phyloP scores from a whole-genome alignment of 2,797 vertebrate genomes.

The Xiphorhynchus erythropygius region DNA sequence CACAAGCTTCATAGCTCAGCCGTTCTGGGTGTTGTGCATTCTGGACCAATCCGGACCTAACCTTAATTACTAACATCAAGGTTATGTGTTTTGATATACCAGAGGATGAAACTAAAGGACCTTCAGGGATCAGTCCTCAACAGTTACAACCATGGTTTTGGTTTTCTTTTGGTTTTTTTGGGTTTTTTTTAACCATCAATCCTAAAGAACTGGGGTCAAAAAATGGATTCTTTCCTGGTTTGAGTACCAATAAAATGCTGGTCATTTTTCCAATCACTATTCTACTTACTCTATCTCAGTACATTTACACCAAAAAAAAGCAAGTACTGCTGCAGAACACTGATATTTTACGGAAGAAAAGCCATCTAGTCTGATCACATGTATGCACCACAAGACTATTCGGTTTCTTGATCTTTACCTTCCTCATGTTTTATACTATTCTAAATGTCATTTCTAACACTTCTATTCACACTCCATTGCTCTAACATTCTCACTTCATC shows the following conservation, averaged over 20 bases:
- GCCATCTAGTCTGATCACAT: neutral
- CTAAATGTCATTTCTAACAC: neutral
- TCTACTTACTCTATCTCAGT: neutral
- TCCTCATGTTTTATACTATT: neutral
- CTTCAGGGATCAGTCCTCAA: neutral
- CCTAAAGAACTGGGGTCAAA: neutral
- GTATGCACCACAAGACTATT: fast-evolving
- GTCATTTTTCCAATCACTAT: neutral
- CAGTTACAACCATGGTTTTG: neutral
- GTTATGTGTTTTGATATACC: neutral
- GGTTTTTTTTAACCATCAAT: neutral
- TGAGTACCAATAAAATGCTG: neutral
- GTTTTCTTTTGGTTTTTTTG: neutral
- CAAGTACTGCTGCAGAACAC: neutral
- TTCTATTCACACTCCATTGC: neutral
- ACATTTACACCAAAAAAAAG: neutral
- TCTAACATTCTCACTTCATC: neutral
- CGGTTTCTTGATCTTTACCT: neutral
- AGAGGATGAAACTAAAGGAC: neutral
- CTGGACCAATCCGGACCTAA: neutral
- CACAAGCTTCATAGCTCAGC: neutral
- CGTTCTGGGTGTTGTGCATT: too few relatives aligned
- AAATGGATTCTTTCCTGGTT: neutral
- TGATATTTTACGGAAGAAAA: neutral
- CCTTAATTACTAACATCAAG: neutral